phyloP scores from a whole-genome alignment of 1,140 invertebrate species.

The Colletes latitarsis region DNA sequence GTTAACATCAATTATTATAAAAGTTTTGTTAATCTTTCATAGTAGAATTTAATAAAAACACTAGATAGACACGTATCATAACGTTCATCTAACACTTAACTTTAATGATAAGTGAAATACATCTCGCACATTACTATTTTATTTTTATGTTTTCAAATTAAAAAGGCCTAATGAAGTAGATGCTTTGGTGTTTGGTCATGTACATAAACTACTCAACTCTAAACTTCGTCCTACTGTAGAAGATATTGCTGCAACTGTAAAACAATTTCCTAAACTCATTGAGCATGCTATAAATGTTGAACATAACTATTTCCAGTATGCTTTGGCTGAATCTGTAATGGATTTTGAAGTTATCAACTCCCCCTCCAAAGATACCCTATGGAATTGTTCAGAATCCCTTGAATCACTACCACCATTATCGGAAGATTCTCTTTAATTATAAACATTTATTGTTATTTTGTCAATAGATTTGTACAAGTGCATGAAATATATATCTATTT shows the following conservation, averaged over 20 bases:
- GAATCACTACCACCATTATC: conserved; percentile 61
- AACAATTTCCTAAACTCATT: conserved; percentile 72
- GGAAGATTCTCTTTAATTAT: conserved; percentile 54
- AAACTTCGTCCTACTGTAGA: conserved; percentile 44
- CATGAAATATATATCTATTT: conserved; percentile 12
- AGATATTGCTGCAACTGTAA: conserved; percentile 60
- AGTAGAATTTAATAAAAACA: neutral
- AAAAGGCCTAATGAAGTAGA: conserved; percentile 86
- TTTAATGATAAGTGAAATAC: neutral
- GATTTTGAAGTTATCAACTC: conserved; percentile 65
- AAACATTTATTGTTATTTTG: conserved; percentile 17
- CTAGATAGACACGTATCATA: neutral
- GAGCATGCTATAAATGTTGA: conserved; percentile 66
- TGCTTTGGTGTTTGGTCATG: conserved; percentile 87
- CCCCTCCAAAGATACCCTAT: conserved; percentile 67
- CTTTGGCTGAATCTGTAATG: conserved; percentile 36
- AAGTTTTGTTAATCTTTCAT: neutral
- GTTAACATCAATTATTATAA: conserved; percentile 43
- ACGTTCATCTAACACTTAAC: neutral
- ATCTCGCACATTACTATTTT: neutral
- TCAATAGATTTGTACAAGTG: conserved; percentile 10
- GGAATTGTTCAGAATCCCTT: conserved; percentile 61
- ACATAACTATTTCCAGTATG: conserved; percentile 55
- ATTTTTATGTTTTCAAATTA: conserved; percentile 46
- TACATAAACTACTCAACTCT: conserved; percentile 84